Conservation (phyloP, 2,888 invertebrate species). For the Meliscaeva auricollis region DNA sequence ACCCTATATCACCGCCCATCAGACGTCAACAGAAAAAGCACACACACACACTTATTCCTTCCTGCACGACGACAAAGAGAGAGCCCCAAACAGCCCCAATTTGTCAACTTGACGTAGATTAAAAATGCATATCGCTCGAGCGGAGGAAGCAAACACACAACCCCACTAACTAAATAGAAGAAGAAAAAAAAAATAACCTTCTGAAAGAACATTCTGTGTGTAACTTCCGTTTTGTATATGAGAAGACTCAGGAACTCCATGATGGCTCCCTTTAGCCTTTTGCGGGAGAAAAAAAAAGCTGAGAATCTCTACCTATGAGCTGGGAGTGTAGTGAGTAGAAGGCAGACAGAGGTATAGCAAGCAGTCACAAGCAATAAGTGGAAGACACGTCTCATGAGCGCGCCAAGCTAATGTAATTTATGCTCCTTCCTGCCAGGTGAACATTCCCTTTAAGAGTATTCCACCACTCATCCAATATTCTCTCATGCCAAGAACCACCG, state of each 20-base stretch:
- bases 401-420: constrained; percentile 74
- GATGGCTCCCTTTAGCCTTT: constrained; percentile 28
- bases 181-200: constrained; percentile 13
- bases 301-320: background rate
- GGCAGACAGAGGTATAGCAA: constrained; percentile 22
- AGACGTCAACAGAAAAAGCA: constrained; percentile 65
- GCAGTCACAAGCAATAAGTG: constrained; percentile 75
- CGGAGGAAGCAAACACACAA: constrained; percentile 37
- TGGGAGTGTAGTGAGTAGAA: constrained; percentile 13
- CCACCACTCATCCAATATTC: constrained; percentile 21
- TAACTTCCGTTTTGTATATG: constrained; percentile 70
- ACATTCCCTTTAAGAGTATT: constrained; percentile 55
- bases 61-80: constrained; percentile 21
- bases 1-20: constrained; percentile 30
- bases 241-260: constrained; percentile 39
- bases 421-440: constrained; percentile 72
- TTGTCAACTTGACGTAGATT: constrained; percentile 76
- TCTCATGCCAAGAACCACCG: background rate
- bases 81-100: constrained; percentile 70
- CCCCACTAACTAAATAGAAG: constrained; percentile 31
- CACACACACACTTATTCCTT: constrained; percentile 5
- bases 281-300: constrained; percentile 26
- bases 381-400: constrained; percentile 74
- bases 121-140: constrained; percentile 74
- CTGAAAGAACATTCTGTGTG: constrained; percentile 54